phyloP scores from a whole-genome alignment of 2,113 vertebrate species.

The Sinosuthora webbiana region DNA sequence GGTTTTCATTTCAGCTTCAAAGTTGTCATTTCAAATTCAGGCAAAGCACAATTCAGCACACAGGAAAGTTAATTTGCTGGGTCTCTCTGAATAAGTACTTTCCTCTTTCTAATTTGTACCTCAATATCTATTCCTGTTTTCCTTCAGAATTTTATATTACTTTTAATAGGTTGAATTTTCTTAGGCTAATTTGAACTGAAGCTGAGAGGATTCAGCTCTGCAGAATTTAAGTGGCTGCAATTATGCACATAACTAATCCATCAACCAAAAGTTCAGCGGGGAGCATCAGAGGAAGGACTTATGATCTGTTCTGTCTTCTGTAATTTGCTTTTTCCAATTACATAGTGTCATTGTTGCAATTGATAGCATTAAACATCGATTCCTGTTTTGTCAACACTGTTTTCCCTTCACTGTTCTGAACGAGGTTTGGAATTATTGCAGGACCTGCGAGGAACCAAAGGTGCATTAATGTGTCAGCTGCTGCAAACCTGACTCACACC shows the following conservation, averaged over 20 bases:
- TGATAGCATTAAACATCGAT: neutral
- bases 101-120: neutral
- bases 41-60: neutral
- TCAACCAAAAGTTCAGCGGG: neutral
- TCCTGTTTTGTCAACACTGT: neutral
- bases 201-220: conserved; percentile 25
- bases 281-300: neutral
- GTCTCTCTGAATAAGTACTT: neutral
- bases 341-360: neutral
- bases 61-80: neutral
- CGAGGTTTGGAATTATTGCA: neutral
- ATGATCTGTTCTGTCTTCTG: neutral
- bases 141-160: neutral
- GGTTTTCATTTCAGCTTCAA: neutral
- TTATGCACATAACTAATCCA: conserved; percentile 22
- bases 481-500: neutral
- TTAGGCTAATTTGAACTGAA: neutral
- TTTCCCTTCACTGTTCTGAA: neutral
- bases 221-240: conserved; percentile 28
- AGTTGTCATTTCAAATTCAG: neutral
- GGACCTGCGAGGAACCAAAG: neutral
- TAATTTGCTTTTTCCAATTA: conserved; percentile 39
- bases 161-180: conserved; percentile 13
- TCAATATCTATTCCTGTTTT: neutral
- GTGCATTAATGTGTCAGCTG: neutral